Evolutionary conservation across 2,113 vertebrate species (phyloP).

Genomic region (Halichoerus grypus): DNA sequence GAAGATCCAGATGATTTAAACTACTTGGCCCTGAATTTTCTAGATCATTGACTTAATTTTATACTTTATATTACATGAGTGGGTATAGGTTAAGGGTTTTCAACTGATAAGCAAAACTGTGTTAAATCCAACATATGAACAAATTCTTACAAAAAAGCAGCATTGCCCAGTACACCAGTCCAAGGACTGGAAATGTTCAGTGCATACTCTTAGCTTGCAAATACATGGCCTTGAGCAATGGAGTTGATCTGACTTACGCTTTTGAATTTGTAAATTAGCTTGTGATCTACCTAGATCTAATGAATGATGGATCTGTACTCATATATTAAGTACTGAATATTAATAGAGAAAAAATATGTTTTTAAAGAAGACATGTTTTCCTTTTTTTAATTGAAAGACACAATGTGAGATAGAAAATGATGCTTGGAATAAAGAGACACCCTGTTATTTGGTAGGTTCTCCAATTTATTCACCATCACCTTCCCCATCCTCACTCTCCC

Average conservation of each 20-base stretch:
- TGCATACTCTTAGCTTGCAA: neutral
- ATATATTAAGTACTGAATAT: slow-evolving; percentile 7
- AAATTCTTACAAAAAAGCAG: neutral
- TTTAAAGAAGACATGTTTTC: neutral
- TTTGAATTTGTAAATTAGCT: slow-evolving; percentile 57
- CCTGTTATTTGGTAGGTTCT: neutral
- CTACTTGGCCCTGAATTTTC: slow-evolving; percentile 2
- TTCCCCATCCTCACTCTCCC: neutral
- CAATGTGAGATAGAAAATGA: neutral
- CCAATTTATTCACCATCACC: neutral
- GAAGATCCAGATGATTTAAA: slow-evolving; percentile 53
- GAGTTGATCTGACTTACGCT: neutral
- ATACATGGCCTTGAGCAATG: slow-evolving; percentile 19
- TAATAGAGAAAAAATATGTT: neutral
- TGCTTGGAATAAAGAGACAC: neutral
- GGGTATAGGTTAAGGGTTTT: neutral
- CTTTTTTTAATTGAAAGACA: slow-evolving; percentile 24
- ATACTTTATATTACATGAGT: neutral
- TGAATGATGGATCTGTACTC: slow-evolving; percentile 10
- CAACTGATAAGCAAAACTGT: slow-evolving; percentile 45
- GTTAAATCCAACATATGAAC: slow-evolving; percentile 6
- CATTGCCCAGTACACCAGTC: neutral
- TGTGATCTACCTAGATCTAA: slow-evolving; percentile 48
- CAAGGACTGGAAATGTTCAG: neutral
- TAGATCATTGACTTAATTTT: slow-evolving; percentile 38